Evolutionary conservation across 2,113 vertebrate species (phyloP).

Genomic region (Laticauda colubrina): DNA sequence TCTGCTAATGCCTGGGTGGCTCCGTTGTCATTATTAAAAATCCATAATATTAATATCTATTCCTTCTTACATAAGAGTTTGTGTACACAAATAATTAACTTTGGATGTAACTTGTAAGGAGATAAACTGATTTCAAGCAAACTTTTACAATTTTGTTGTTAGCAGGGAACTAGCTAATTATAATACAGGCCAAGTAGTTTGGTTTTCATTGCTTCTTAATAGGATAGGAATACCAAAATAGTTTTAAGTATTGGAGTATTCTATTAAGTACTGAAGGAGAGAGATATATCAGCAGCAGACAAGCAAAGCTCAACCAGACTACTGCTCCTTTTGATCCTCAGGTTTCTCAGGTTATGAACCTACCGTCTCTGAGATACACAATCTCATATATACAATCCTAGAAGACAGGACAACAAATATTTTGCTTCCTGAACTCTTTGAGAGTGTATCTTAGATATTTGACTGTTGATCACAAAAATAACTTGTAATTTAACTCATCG

Average conservation of each 20-base stretch:
- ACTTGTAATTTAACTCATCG: no score
- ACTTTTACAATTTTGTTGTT: background rate
- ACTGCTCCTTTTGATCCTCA: background rate
- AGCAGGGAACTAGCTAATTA: background rate
- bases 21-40: background rate
- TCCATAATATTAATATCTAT: background rate
- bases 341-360: background rate
- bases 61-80: background rate
- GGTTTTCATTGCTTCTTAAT: no score
- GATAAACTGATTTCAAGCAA: background rate
- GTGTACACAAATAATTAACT: background rate
- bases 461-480: no score
- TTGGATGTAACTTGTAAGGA: background rate
- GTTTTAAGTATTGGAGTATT: background rate
- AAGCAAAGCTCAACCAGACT: background rate
- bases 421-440: background rate
- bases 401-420: background rate
- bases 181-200: background rate
- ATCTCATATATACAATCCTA: background rate
- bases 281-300: background rate
- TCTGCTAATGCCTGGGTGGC: background rate
- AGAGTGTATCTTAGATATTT: no score
- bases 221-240: no score
- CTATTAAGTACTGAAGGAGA: background rate
- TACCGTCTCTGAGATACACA: background rate